phyloP scores from a whole-genome alignment of 2,113 vertebrate genomes.

The Sylvia atricapilla region DNA sequence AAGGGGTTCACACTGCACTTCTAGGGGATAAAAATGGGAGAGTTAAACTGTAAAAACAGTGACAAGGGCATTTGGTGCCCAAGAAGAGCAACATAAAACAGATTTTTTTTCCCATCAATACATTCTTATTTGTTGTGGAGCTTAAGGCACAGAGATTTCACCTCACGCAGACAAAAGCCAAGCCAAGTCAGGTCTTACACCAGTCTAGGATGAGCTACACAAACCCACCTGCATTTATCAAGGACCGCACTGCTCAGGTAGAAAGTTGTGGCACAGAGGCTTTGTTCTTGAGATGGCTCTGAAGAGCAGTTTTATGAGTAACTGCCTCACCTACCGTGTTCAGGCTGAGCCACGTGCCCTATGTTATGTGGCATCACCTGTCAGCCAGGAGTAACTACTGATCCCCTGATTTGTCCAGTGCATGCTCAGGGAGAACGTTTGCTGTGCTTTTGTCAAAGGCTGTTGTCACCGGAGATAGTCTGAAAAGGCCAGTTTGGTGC shows the following conservation, averaged over 20 bases:
- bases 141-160: neutral
- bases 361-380: neutral
- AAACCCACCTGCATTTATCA: neutral
- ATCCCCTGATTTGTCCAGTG: neutral
- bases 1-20: neutral
- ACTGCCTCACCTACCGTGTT: neutral
- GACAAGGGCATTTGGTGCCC: neutral
- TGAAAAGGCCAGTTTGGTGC: neutral
- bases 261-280: neutral
- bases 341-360: neutral
- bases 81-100: neutral
- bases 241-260: neutral
- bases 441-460: neutral
- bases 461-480: neutral
- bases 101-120: neutral
- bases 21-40: neutral
- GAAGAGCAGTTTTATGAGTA: neutral
- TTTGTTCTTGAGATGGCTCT: neutral
- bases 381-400: neutral
- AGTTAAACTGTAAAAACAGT: neutral
- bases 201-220: neutral
- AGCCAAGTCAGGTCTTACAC: neutral
- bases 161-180: neutral
- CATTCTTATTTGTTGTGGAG: neutral
- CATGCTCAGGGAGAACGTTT: neutral